These are phyloP conservation scores for Anomalospiza imberbis DNA, from an alignment of 2,797 vertebrate genomes.

Conservation along the genomic window DNA sequence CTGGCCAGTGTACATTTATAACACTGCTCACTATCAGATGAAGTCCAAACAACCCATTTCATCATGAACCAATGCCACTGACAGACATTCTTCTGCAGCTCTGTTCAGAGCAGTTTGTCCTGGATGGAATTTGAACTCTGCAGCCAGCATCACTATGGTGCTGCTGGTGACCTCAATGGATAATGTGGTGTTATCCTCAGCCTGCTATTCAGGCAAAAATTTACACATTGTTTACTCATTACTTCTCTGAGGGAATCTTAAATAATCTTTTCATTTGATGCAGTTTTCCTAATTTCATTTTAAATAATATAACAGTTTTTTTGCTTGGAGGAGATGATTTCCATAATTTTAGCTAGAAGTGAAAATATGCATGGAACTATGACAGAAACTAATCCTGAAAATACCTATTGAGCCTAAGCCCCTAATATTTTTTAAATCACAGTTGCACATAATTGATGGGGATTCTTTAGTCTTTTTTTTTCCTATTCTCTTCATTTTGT, in stretches of 20 bases:
- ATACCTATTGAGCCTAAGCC: not conserved
- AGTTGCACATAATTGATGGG: not conserved
- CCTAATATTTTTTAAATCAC: not conserved
- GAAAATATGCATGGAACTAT: not conserved
- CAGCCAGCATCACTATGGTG: not conserved
- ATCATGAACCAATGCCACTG: not conserved
- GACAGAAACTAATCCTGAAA: constrained; percentile 1
- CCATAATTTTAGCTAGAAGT: constrained; percentile 28
- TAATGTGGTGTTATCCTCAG: accelerated
- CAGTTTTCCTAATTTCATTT: not conserved
- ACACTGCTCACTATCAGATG: not conserved
- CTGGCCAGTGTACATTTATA: not conserved
- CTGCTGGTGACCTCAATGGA: not conserved
- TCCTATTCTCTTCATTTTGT: not conserved
- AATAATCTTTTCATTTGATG: not conserved
- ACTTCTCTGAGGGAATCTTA: not conserved
- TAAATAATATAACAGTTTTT: not conserved
- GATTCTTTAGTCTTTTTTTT: accelerated
- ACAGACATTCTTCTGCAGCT: not conserved
- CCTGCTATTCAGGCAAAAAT: not conserved
- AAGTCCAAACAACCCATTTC: not conserved
- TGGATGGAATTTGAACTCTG: not conserved
- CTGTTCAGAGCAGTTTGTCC: not conserved
- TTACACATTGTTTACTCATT: not conserved
- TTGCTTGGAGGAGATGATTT: not conserved